Base-by-base conservation (phyloP, 2,888 invertebrate species). In the Drosophila lacicola region DNA sequence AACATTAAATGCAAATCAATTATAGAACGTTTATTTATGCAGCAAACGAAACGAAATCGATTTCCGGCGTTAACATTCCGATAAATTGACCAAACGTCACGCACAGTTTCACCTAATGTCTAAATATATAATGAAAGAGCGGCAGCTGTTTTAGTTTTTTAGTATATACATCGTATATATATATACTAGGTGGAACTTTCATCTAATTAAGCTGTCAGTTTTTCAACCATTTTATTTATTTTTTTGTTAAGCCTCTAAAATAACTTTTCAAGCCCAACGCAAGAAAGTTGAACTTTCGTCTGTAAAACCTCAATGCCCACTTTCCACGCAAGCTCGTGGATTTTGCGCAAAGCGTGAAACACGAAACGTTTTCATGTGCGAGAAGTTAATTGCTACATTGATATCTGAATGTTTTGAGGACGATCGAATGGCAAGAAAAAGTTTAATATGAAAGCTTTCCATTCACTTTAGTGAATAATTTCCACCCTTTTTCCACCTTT, bases 1-100 rank as follows among this genome's bases (percentile, higher is more conserved):
- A 63, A 62, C 74, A 82, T 88, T 73, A 73, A 80, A 74, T 57
- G 50, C 74, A 78, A 76, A 78, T 76, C 74, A 71, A 79, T 71
- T 75, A 66, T 56, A 53, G 29, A 62, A 50, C 56, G 34, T 37
- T 56, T 70, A 62, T 63, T 46, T 70, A 63, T 70, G 47, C 70
- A 65, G 51, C 33, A 54, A 57, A 56, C 58, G 75, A 56, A 47
- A 61, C 56, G 66, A 67, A 71, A 73, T 75, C 78, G 58, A 85
- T 83, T 88, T 88, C 82, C 88, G 82, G 86, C 82, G 66, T 71
- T 57, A 67, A 63, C 61, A 68, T 54, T 58, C 58, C 60, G 57
- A 72, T 47, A 56, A 69, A 61, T 64, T 47, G 45, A 50, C 49
- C 36, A 39, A 67, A 60, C 36, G 64, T 68, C 53, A 68, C 55